Base-by-base conservation (phyloP, 1,140 invertebrate genomes). In the Drosophila pallidifrons region DNA sequence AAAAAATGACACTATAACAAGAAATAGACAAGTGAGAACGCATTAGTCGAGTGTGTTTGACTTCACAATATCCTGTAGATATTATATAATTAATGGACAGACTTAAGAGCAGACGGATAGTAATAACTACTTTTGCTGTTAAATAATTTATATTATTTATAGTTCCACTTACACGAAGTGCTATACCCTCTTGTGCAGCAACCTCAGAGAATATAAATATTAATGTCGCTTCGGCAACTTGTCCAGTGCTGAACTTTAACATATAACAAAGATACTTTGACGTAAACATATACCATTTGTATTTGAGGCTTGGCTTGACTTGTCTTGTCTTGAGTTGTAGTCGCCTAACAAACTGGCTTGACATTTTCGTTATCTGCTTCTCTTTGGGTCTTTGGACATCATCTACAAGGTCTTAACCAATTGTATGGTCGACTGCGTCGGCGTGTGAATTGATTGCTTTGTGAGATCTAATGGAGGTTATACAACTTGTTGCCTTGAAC, bases 241-340 rank as follows among this genome's bases (percentile, higher is more conserved):
- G 63, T 82, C 72, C 68, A 82, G 80, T 58, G 60, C 54, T 83
- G 82, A 85, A 85, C 81, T 86, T 85, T 85, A 85, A 59, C 82
- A 85, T 85, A 85, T 85, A 86, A 65, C 82, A 75, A 85, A 38
- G 64, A 66, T 55, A 52, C 32, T 15, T 43, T 15, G 20, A 16
- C 49, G 20, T 61, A 51, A 5, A 13, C 52, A 55, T 38, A 16
- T 28, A 30, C 35, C 35, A 54, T 28, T 54, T 35, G n/a, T 43
- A 73, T 73, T 51, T 67, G 58, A 41, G 57, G 45, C 58, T 51
- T 28, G 63, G 46, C 54, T 32, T 38, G 8, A 1, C 35, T 38
- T 8, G 35, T 1, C 20, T 25, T 25, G 20, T 3, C 20, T 25
- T 25, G 35, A 51, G 38, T 38, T 38, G 35, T 65, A 73, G 41